Conservation (phyloP, 2,888 invertebrate genomes). For the Melinaea marsaeus region DNA sequence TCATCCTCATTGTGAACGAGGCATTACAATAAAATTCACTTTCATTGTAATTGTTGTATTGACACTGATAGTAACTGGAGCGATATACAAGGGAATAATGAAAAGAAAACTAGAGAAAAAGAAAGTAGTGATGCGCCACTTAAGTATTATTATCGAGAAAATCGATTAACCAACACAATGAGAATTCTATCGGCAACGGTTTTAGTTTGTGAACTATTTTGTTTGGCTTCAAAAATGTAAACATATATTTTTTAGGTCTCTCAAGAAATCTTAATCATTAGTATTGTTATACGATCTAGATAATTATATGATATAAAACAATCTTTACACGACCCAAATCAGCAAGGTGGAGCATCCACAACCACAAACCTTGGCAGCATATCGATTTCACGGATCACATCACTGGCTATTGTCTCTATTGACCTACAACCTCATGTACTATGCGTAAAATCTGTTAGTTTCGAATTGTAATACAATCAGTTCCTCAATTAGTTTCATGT, state of each 20-base stretch:
- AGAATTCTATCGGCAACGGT: slow-evolving; percentile 1
- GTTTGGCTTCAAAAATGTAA: not conserved
- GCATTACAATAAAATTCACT: not conserved
- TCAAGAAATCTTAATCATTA: not conserved
- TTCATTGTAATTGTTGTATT: slow-evolving; percentile 22
- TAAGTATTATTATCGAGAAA: slow-evolving; percentile 59
- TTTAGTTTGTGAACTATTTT: not conserved
- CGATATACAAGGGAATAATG: slow-evolving; percentile 39
- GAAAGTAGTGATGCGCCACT: slow-evolving; percentile 47
- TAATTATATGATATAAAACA: no score
- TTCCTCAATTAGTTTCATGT: not conserved
- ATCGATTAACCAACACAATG: slow-evolving; percentile 10
- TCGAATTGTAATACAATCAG: not conserved
- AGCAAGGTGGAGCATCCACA: slow-evolving; percentile 64
- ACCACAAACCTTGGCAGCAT: slow-evolving; percentile 70
- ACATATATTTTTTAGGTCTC: not conserved
- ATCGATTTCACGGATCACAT: slow-evolving; percentile 39
- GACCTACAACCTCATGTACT: slow-evolving; percentile 34
- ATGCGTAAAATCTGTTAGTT: not conserved
- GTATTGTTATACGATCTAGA: not conserved
- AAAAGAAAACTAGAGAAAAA: slow-evolving; percentile 36
- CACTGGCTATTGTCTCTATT: slow-evolving; percentile 58
- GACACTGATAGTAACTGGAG: slow-evolving; percentile 52
- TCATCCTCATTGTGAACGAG: not conserved
- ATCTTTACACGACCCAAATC: slow-evolving; percentile 45